These are phyloP conservation scores for Lycodopsis pacificus DNA, from an alignment of 2,797 vertebrate genomes.

Conservation along the genomic window DNA sequence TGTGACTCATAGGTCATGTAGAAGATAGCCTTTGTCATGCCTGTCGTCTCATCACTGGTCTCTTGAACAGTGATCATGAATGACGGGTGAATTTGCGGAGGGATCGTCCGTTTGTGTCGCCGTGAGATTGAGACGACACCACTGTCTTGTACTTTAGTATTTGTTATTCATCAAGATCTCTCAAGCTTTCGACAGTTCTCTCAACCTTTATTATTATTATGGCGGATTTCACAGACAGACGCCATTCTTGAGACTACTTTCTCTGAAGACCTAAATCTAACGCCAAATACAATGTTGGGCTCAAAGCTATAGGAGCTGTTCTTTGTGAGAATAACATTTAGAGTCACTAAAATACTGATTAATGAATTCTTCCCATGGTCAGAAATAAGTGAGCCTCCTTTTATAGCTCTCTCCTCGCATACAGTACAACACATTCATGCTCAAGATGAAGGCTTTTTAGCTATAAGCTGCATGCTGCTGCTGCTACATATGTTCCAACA, in stretches of 20 bases:
- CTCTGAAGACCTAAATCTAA: background rate
- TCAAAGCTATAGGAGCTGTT: background rate
- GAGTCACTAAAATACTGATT: background rate
- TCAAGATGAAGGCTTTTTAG: slow-evolving; percentile 2
- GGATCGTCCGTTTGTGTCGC: slow-evolving; percentile 14
- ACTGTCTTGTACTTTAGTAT: slow-evolving; percentile 11
- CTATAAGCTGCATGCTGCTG: slow-evolving; percentile 47
- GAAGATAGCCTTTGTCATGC: slow-evolving; percentile 24
- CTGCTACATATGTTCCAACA: slow-evolving; percentile 53
- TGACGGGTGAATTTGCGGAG: slow-evolving; percentile 24
- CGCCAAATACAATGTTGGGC: background rate
- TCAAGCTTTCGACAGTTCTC: background rate
- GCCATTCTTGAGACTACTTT: background rate
- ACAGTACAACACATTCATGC: background rate
- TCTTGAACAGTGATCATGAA: slow-evolving; percentile 40
- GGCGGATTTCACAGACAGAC: background rate
- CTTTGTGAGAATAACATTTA: background rate
- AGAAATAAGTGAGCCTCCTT: background rate
- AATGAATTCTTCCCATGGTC: background rate
- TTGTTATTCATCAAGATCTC: background rate
- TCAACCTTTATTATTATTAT: background rate
- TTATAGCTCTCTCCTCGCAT: background rate
- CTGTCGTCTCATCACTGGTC: slow-evolving; percentile 39
- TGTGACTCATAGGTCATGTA: slow-evolving; percentile 59
- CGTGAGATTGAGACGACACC: slow-evolving; percentile 28